phyloP scores from a whole-genome alignment of 1,140 invertebrate genomes.

The Chrysomallon squamiferum region DNA sequence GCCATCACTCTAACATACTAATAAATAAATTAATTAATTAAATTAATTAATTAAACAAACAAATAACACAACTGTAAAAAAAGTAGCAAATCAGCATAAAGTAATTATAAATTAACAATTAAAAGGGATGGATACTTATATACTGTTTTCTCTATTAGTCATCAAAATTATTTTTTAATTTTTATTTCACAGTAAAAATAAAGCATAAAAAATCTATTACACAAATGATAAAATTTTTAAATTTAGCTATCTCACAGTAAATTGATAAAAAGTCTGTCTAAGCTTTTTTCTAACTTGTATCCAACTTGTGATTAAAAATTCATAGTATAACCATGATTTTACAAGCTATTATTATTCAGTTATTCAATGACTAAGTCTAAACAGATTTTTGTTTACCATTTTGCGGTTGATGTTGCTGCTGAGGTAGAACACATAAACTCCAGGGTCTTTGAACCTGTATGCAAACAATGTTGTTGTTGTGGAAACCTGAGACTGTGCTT shows the following conservation, averaged over 20 bases:
- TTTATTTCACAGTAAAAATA: no score
- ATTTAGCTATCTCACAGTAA: no score
- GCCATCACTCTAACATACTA: constrained; percentile 59
- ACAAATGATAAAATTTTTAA: no score
- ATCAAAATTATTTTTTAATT: not conserved
- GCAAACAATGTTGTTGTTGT: constrained; percentile 53
- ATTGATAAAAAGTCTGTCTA: no score
- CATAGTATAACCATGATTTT: no score
- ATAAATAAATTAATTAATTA: constrained; percentile 9
- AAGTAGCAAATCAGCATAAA: not conserved
- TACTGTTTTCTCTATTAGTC: not conserved
- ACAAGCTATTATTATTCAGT: no score
- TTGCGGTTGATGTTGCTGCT: constrained; percentile 54
- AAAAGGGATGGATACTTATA: not conserved
- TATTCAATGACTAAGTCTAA: no score
- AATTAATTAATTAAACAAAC: not conserved
- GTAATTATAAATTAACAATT: not conserved
- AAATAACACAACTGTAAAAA: not conserved
- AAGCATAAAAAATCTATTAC: no score
- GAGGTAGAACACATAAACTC: constrained; percentile 57
- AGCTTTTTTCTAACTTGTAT: no score
- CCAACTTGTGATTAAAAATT: no score
- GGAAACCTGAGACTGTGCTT: constrained; percentile 39
- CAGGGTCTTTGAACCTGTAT: constrained; percentile 56
- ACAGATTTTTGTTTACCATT: no score